Evolutionary conservation across 2,888 invertebrate genomes (phyloP), one percentile per base, ranked within the genome.

Genomic region (Melieria omissa): DNA sequence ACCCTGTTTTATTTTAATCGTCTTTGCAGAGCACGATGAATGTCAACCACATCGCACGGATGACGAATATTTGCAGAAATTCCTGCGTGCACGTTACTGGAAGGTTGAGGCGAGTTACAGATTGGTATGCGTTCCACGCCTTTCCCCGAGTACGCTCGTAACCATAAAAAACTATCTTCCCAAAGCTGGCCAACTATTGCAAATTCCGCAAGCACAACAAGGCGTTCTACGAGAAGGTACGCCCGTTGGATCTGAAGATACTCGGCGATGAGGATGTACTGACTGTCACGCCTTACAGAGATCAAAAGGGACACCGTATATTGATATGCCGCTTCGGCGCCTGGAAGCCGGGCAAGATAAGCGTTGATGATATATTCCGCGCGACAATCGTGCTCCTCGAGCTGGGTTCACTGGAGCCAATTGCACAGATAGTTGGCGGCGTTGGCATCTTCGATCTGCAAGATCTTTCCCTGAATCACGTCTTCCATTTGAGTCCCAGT

Each of bases 341-440:
- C 76, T 95, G 95, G 95, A 90, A 93, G 77, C 91, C 94, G 0
- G 91, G 90, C 77, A 88, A 88, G 52, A 89, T 91, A 49, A 82
- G 91, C 0, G 85, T 92, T 0, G 92, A 92, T 46, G 93, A 94
- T 77, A 84, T 94, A 54, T 93, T 95, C 82, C 92, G 91, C 81
- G 92, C 91, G 0, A 92, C 93, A 0, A 88, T 94, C 62, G 86
- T 92, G 67, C 88, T 93, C 0, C 84, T 95, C 55, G 94, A 95
- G 84, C 84, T 94, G 41, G 94, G 93, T 0, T 89, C 93, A 68
- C 82, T 95, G 78, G 95, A 95, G 81, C 93, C 91, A 6, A 88
- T 91, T 8, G 92, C 91, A 0, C 95, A 95, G 85, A 91, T 95
- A 71, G 86, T 93, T 42, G 95, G 95, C 0, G 95, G 94, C 0